Evolutionary conservation across 2,888 invertebrate species (phyloP), one percentile per base, ranked within the genome.

Genomic region (Macrosoma leucophasiata): DNA sequence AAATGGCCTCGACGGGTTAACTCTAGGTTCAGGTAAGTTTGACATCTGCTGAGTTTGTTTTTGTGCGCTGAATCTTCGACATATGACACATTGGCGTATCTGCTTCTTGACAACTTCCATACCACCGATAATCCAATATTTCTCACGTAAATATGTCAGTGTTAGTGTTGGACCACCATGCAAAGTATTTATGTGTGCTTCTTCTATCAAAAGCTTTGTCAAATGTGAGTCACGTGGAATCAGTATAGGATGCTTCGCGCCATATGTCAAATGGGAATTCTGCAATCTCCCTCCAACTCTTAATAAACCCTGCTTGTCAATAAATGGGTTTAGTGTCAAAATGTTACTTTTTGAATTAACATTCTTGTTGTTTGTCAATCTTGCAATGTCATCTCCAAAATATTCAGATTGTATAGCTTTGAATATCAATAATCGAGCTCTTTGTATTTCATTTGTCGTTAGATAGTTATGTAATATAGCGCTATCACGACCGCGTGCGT

Each of bases 361-460:
- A 2, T 25, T 22, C n/a, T 27, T 6, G 10, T 36, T n/a, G 21
- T 6, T 31, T n/a, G n/a, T n/a, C n/a, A n/a, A n/a, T n/a, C n/a
- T n/a, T n/a, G n/a, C n/a, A n/a, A n/a, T n/a, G n/a, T n/a, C n/a
- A n/a, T n/a, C n/a, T n/a, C n/a, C n/a, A n/a, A n/a, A n/a, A n/a
- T 39, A 36, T 18, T 43, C 37, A 28, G 21, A 43, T 22, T 19
- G 23, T 33, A 39, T 36, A 4, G 32, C 26, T 15, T 33, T 26
- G 33, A 35, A 33, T 14, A 35, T 18, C n/a, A n/a, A n/a, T 20
- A 28, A 3, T 33, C 27, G 19, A 33, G 19, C 38, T 34, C 29
- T 3, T 37, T 8, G 14, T 20, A 3, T 19, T 22, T 14, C 27
- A 30, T 22, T 11, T 30, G 11, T 5, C 8, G 11, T 17, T 15